A percentile compares a stretch with the other conserved stretches of the same genome.
Conservation (phyloP, 2,888 invertebrate genomes). For the Hirtodrosophila trivittata region DNA sequence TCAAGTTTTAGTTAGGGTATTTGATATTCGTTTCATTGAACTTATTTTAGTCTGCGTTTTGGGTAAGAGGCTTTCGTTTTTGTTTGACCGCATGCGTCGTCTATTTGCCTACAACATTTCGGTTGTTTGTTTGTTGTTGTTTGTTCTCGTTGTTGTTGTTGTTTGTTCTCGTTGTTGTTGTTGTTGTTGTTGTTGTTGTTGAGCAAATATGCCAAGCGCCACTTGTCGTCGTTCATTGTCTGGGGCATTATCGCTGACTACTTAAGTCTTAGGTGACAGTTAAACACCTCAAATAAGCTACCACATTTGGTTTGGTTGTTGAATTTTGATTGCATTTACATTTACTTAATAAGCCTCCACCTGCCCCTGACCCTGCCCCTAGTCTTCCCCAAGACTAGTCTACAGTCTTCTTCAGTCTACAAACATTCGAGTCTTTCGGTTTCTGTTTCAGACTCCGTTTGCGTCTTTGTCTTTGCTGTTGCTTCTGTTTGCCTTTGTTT, state of each 20-base stretch:
- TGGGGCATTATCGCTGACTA: conserved; percentile 52
- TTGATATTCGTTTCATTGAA: neutral
- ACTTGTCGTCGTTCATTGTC: conserved; percentile 46
- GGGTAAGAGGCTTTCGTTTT: conserved; percentile 43
- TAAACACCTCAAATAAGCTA: conserved; percentile 79
- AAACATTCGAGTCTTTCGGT: conserved; percentile 6
- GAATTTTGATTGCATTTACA: conserved; percentile 57
- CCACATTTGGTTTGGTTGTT: conserved; percentile 66
- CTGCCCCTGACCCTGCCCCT: neutral
- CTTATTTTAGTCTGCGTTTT: conserved; percentile 30
- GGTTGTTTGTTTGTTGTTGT: conserved; percentile 30
- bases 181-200: conserved; percentile 23
- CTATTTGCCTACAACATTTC: conserved; percentile 54
- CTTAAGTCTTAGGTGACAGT: conserved; percentile 80
- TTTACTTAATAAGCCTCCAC: conserved; percentile 46
- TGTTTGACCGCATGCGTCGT: conserved; percentile 54
- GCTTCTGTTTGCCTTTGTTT: conserved; percentile 63
- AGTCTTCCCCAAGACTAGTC: conserved; percentile 2
- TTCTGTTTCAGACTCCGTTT: conserved; percentile 20
- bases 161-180: conserved; percentile 21
- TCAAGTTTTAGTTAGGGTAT: neutral
- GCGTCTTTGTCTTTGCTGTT: conserved; percentile 32
- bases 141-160: conserved; percentile 18
- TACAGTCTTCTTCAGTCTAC: conserved; percentile 7
- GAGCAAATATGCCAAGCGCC: conserved; percentile 60